Conservation (phyloP, 2,113 vertebrate genomes). For the Calypte anna region DNA sequence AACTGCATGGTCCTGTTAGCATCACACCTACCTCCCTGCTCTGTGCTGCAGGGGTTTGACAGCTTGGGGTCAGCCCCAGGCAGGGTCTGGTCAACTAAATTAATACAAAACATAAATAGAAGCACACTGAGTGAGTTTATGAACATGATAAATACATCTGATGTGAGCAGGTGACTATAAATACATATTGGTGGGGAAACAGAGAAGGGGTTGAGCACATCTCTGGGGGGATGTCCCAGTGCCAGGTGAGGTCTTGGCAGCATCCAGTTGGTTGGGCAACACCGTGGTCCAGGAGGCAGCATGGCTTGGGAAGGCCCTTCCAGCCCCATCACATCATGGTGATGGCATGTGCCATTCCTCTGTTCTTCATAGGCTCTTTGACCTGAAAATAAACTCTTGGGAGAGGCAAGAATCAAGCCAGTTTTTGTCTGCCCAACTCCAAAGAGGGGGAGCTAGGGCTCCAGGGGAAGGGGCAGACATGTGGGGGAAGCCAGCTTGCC, state of each 20-base stretch:
- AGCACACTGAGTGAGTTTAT: neutral
- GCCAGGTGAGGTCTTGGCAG: neutral
- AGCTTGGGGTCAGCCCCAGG: neutral
- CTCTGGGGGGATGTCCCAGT: neutral
- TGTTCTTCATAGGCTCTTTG: neutral
- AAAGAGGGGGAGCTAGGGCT: neutral
- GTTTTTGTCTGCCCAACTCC: rapidly evolving
- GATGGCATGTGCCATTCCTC: constrained; percentile 26
- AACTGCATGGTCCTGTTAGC: rapidly evolving
- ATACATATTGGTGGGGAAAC: neutral
- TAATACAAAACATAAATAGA: neutral
- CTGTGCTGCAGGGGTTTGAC: neutral
- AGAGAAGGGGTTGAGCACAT: neutral
- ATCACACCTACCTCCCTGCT: neutral
- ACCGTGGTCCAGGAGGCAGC: rapidly evolving
- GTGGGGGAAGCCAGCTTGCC: neutral
- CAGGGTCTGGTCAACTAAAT: neutral
- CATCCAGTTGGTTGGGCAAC: neutral
- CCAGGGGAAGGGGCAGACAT: neutral
- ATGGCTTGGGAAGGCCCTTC: neutral
- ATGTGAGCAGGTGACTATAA: neutral
- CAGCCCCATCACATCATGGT: neutral
- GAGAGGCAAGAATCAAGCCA: neutral
- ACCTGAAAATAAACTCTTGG: constrained; percentile 35
- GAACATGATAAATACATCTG: neutral